Conservation (phyloP, 2,113 vertebrate species). For the Thymallus thymallus region DNA sequence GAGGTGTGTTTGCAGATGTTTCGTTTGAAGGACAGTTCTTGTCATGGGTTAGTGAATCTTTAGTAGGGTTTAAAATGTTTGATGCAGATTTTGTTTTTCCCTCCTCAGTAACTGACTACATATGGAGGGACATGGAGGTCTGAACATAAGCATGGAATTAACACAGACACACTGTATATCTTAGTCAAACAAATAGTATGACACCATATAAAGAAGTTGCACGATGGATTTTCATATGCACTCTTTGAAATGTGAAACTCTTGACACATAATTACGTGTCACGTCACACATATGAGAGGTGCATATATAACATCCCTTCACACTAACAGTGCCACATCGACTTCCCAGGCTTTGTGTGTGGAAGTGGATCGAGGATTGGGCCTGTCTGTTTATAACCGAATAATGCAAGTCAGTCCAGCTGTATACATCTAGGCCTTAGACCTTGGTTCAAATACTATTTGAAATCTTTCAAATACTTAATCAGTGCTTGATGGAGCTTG, state of each 20-base stretch:
- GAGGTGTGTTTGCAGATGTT: constrained; percentile 58
- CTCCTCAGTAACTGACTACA: neutral
- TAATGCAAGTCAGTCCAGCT: neutral
- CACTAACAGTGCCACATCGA: neutral
- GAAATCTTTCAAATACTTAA: no score
- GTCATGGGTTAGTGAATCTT: constrained; percentile 45
- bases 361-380: neutral
- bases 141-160: constrained; percentile 10
- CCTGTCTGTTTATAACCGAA: neutral
- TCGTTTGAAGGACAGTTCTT: constrained; percentile 38
- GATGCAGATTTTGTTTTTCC: constrained; percentile 8
- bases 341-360: neutral
- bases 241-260: neutral
- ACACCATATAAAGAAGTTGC: constrained; percentile 26
- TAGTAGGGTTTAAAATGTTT: constrained; percentile 35
- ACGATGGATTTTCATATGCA: neutral
- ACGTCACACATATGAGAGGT: neutral
- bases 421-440: neutral
- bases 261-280: neutral
- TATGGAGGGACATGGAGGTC: neutral
- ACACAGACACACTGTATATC: constrained; percentile 25
- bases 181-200: constrained; percentile 18
- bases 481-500: no score
- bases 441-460: no score
- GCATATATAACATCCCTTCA: neutral